Percentiles rank a stretch among this genome's conserved stretches.
phyloP scores from a whole-genome alignment of 2,888 invertebrate genomes.

The Neoascia interrupta region DNA sequence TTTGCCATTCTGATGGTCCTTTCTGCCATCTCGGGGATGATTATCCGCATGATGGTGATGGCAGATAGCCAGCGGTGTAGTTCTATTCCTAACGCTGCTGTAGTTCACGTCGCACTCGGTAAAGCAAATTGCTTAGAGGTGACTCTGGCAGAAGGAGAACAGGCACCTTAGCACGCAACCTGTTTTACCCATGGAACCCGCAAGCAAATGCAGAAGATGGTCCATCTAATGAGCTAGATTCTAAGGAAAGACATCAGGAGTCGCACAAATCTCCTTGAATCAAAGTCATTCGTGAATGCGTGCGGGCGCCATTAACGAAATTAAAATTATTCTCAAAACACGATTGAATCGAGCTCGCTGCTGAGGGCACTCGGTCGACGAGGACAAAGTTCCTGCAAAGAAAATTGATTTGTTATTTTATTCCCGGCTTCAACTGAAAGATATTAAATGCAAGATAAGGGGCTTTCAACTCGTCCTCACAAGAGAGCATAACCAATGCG shows the following conservation, averaged over 20 bases:
- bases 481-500: conserved; percentile 15
- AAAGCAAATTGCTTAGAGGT: conserved; percentile 58
- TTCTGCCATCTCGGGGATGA: neutral
- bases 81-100: conserved; percentile 59
- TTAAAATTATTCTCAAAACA: conserved; percentile 39
- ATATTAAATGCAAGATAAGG: conserved; percentile 62
- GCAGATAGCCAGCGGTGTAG: conserved; percentile 59
- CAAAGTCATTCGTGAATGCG: conserved; percentile 13
- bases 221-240: conserved; percentile 44
- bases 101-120: conserved; percentile 49
- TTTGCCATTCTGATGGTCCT: neutral
- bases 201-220: neutral
- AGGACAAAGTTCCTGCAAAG: conserved; percentile 55
- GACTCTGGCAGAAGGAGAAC: conserved; percentile 10
- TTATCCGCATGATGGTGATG: conserved; percentile 36
- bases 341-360: conserved; percentile 25
- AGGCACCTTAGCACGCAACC: conserved; percentile 22
- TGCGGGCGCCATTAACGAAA: conserved; percentile 50
- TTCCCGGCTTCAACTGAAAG: conserved; percentile 52
- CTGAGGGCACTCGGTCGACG: conserved; percentile 15
- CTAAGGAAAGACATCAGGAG: conserved; percentile 24
- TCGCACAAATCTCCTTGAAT: conserved; percentile 19
- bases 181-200: conserved; percentile 23
- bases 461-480: conserved; percentile 43
- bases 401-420: conserved; percentile 65